A percentile compares a stretch with the other conserved stretches of the same genome.
Conservation (phyloP, 2,797 vertebrate genomes). For the Anniella stebbinsi region DNA sequence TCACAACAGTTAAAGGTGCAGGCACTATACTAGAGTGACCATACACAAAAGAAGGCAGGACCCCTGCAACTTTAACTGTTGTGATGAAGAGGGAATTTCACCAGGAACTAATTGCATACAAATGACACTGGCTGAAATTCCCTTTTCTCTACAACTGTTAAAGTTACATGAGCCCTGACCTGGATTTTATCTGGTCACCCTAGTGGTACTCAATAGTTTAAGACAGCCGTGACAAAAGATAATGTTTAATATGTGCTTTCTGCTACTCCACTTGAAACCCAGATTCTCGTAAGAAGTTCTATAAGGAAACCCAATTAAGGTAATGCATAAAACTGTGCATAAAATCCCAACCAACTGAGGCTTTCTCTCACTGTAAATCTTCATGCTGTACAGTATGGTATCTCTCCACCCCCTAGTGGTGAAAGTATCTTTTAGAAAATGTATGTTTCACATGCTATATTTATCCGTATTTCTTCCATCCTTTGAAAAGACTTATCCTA, state of each 20-base stretch:
- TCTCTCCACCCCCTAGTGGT: constrained; percentile 72
- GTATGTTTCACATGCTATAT: neutral
- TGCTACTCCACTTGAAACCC: neutral
- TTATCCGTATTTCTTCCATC: neutral
- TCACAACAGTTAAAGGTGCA: too few species aligned
- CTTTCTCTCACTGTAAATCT: neutral
- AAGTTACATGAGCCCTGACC: too few species aligned
- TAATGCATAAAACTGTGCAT: neutral
- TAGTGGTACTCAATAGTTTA: too few species aligned
- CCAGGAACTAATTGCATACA: too few species aligned
- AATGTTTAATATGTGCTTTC: neutral
- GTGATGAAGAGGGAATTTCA: too few species aligned
- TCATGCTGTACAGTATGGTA: constrained; percentile 8
- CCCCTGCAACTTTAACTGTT: too few species aligned
- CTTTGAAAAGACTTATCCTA: neutral
- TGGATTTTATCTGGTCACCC: too few species aligned
- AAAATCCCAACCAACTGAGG: neutral
- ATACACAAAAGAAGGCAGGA: too few species aligned
- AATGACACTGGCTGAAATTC: too few species aligned
- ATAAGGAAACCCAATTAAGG: neutral
- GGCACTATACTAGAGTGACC: too few species aligned
- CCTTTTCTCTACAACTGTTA: too few species aligned
- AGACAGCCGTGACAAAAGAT: neutral
- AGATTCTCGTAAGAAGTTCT: neutral
- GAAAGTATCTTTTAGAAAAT: neutral